Percentiles rank a stretch among this genome's conserved stretches.
Evolutionary conservation across 2,888 invertebrate genomes (phyloP).

Genomic region (Tridacna crocea): DNA sequence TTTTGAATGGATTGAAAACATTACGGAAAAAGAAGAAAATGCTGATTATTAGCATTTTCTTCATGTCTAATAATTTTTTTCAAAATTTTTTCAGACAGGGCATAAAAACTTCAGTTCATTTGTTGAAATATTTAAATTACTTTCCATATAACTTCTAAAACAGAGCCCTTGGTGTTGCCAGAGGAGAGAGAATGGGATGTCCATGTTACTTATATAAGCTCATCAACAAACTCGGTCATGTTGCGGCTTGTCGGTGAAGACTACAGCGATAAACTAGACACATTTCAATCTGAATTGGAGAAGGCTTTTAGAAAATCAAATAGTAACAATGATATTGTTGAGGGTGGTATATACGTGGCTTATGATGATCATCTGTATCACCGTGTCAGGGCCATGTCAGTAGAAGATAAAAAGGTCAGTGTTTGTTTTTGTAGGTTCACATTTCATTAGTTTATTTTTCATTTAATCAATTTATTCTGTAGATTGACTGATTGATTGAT

Average conservation of each 20-base stretch:
- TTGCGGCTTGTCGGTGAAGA: slow-evolving; percentile 88
- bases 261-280: slow-evolving; percentile 83
- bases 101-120: too few relatives aligned
- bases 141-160: too few relatives aligned
- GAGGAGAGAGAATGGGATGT: slow-evolving; percentile 71
- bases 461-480: too few relatives aligned
- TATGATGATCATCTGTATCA: slow-evolving; percentile 69
- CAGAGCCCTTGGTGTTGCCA: slow-evolving; percentile 64
- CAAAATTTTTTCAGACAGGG: too few relatives aligned
- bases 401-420: slow-evolving; percentile 61
- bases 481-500: too few relatives aligned
- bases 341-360: slow-evolving; percentile 67
- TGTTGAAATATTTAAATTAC: too few relatives aligned
- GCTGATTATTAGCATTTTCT: too few relatives aligned
- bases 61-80: too few relatives aligned
- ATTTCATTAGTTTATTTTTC: too few relatives aligned
- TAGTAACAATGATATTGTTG: slow-evolving; percentile 44
- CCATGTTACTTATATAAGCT: slow-evolving; percentile 69
- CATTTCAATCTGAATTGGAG: slow-evolving; percentile 62
- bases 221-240: slow-evolving; percentile 88
- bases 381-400: slow-evolving; percentile 65
- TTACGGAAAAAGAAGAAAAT: too few relatives aligned
- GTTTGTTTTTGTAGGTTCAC: not conserved
- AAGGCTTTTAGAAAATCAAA: slow-evolving; percentile 56
- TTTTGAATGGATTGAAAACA: too few relatives aligned